Evolutionary conservation across 2,797 vertebrate genomes (phyloP), one percentile per base, ranked within the genome.

Genomic region (Thamnophis elegans): DNA sequence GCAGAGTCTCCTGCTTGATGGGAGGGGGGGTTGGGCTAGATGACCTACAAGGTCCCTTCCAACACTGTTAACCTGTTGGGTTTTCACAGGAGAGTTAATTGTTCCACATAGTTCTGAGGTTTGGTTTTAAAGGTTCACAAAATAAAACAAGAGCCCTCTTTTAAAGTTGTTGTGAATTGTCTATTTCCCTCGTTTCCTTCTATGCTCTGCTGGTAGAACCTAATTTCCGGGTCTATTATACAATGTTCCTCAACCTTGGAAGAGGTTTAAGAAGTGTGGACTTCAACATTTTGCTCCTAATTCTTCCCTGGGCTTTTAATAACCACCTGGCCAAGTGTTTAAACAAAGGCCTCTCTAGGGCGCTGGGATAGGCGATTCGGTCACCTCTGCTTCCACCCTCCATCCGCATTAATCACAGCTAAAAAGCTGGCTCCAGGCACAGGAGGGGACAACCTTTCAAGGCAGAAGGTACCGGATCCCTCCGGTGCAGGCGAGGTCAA

Each of bases 321-420:
- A 82, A 88, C 62, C 59, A 10, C 47, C 54, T 18, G 54, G 26
- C 22, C 4, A 10, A 28, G 55, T 88, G n/a, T 53, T 88, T 88
- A 8, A 88, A 78, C 42, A 25, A 14, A 54, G 28, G 36, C 14
- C 4, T 90, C 60, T 73, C 92, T 28, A 14, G 87, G 85, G 92
- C 13, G 8, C 20, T 11, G 26, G 54, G 92, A 36, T 18, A 26
- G 85, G 13, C 85, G 28, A 18, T 56, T 25, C 2, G 3, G 55
- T 42, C 89, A 93, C 89, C 89, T 90, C 85, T 55, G 73, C 89
- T 89, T 56, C 55, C 62, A 25, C 26, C 65, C 88, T 20, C 65
- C 65, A 1, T 73, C 65, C 65, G 0, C 90, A 93, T 93, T 93
- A 93, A 93, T 93, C 92, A 90, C 18, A 4, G 85, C 85, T 88